Conservation (phyloP, 2,797 vertebrate genomes). For the Platalea minor region DNA sequence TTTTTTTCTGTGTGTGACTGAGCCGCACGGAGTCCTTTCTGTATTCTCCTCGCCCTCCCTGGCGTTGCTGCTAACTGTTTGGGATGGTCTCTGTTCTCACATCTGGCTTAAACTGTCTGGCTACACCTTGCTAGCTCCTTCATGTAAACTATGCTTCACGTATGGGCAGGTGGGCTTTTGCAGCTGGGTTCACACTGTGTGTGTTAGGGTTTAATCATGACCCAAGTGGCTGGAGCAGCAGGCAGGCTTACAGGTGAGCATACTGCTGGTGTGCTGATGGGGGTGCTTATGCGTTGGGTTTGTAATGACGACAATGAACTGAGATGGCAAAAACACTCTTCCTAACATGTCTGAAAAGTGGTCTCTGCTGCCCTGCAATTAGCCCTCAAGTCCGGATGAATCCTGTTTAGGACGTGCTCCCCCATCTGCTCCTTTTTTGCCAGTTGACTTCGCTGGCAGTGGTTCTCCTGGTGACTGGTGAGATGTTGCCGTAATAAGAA, state of each 20-base stretch:
- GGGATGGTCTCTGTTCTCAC: not conserved
- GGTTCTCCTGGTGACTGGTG: accelerated
- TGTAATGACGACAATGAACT: accelerated
- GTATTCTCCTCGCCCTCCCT: not conserved
- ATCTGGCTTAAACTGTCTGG: not conserved
- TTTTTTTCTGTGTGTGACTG: not conserved
- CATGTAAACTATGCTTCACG: accelerated
- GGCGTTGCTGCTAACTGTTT: not conserved
- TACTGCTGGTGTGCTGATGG: not conserved
- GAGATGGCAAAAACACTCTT: not conserved
- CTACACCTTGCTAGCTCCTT: not conserved
- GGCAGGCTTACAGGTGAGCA: accelerated
- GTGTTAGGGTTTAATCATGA: accelerated
- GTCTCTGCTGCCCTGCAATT: not conserved
- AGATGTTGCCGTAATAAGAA: accelerated
- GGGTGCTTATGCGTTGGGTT: not conserved
- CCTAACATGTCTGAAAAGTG: not conserved
- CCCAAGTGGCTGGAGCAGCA: not conserved
- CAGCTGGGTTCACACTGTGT: accelerated
- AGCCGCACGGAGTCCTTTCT: not conserved
- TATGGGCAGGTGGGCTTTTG: not conserved
- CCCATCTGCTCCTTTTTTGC: accelerated
- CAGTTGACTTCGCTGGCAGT: accelerated
- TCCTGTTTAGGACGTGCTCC: not conserved
- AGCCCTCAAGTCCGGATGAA: not conserved